phyloP scores from a whole-genome alignment of 1,140 invertebrate species.

The Paraescarpia echinospica region DNA sequence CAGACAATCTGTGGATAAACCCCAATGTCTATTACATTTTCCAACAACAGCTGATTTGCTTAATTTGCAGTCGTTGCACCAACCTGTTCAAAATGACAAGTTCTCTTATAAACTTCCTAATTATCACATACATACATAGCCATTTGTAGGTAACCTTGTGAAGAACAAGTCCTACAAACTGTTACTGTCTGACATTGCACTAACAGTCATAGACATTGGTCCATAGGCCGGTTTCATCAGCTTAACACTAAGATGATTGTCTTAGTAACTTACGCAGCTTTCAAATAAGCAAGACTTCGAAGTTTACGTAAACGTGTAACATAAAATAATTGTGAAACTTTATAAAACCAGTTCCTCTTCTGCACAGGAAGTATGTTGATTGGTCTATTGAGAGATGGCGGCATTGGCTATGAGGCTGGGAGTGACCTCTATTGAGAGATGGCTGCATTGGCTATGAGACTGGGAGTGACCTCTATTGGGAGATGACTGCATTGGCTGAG shows the following conservation, averaged over 20 bases:
- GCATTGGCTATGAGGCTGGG: too few species aligned
- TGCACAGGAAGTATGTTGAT: neutral
- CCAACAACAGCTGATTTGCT: neutral
- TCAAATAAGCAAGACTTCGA: neutral
- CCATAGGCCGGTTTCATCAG: neutral
- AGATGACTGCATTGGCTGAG: too few species aligned
- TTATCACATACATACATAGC: neutral
- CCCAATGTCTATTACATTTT: neutral
- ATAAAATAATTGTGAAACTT: neutral
- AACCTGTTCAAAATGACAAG: too few species aligned
- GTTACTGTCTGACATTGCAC: neutral
- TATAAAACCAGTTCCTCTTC: neutral
- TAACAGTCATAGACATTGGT: neutral
- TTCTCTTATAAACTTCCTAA: neutral
- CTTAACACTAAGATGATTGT: neutral
- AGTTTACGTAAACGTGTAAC: neutral
- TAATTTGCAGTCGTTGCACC: neutral
- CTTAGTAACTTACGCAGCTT: neutral
- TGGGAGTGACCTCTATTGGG: too few species aligned
- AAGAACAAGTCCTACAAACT: neutral
- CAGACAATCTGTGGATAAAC: neutral
- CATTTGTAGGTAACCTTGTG: neutral
- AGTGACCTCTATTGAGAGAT: too few species aligned
- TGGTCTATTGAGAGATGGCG: too few species aligned
- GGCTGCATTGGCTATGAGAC: slow-evolving; percentile 45